These are phyloP conservation scores for Rhagoletis pomonella DNA, from an alignment of 1,140 invertebrate species.

Conservation along the genomic window DNA sequence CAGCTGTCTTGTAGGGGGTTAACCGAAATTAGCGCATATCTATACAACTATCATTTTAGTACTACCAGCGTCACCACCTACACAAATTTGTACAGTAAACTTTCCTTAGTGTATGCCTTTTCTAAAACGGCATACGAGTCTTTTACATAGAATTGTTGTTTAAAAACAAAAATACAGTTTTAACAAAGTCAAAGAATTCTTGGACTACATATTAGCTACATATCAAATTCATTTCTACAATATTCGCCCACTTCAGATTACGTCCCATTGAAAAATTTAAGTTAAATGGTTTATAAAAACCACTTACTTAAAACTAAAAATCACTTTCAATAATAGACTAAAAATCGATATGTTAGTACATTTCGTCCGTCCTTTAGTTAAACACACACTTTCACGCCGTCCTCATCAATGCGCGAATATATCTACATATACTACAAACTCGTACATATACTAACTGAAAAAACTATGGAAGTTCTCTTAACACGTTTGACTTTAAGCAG, in stretches of 20 bases:
- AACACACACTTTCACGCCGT: slow-evolving; percentile 25
- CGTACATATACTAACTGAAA: too few species aligned
- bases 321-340: not conserved
- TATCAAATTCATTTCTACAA: slow-evolving; percentile 8
- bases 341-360: slow-evolving; percentile 6
- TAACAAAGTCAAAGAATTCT: too few species aligned
- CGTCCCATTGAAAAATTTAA: not conserved
- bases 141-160: too few species aligned
- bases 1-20: too few species aligned
- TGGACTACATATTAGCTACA: not conserved
- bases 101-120: not conserved
- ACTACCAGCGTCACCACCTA: not conserved
- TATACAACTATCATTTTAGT: slow-evolving; percentile 26
- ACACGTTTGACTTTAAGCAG: too few species aligned
- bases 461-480: too few species aligned
- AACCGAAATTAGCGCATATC: slow-evolving; percentile 11
- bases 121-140: too few species aligned
- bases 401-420: not conserved
- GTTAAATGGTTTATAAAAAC: not conserved
- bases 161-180: not conserved
- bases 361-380: slow-evolving; percentile 40
- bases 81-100: not conserved
- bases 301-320: not conserved
- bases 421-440: too few species aligned
- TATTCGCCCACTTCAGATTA: not conserved